phyloP scores from a whole-genome alignment of 2,888 invertebrate species.

The Herminia tarsipennalis region DNA sequence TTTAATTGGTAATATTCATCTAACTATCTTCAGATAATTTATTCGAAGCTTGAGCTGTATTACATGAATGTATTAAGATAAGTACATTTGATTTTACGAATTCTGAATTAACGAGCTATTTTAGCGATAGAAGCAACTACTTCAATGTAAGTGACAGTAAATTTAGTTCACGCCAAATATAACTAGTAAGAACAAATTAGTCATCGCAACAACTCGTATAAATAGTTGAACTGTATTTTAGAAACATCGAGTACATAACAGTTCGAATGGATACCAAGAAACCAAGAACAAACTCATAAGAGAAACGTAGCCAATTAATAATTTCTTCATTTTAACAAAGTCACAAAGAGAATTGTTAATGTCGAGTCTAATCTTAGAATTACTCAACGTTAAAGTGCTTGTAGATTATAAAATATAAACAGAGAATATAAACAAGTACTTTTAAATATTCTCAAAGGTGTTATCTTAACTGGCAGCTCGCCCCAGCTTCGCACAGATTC shows the following conservation, averaged over 20 bases:
- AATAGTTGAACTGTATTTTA: conserved; percentile 55
- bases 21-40: not conserved
- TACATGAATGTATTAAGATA: conserved; percentile 1
- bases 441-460: conserved; percentile 28
- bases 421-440: conserved; percentile 16
- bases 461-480: no score
- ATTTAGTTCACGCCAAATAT: conserved; percentile 48
- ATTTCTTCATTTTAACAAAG: conserved; percentile 13
- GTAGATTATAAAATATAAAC: conserved; percentile 32
- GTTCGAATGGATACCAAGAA: conserved; percentile 14
- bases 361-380: conserved; percentile 29
- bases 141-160: conserved; percentile 42
- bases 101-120: conserved; percentile 33
- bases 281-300: conserved; percentile 3
- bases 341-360: conserved; percentile 35
- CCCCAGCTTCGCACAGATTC: not conserved
- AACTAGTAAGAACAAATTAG: conserved; percentile 55
- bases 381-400: conserved; percentile 30
- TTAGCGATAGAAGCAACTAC: conserved; percentile 18
- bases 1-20: not conserved
- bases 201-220: conserved; percentile 54
- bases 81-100: conserved; percentile 3
- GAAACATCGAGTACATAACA: conserved; percentile 30
- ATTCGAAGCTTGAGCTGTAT: not conserved
- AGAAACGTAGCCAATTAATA: conserved; percentile 13